These are phyloP conservation scores for Aphelenchoides besseyi DNA, from an alignment of 1,140 invertebrate species.

Conservation along the genomic window DNA sequence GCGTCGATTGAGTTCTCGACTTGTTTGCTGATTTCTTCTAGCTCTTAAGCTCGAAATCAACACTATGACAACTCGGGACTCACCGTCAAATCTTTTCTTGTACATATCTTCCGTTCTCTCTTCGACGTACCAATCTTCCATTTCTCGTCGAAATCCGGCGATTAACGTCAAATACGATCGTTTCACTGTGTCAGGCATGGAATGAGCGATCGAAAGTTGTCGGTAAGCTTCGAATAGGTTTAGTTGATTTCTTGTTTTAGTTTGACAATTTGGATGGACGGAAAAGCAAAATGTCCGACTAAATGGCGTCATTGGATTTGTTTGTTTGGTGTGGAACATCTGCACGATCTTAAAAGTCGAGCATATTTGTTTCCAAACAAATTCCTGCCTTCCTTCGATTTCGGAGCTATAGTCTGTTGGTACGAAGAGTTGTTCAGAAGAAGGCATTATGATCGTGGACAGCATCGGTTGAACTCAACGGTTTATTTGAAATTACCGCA, in stretches of 20 bases:
- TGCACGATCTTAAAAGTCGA: neutral
- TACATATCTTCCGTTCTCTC: neutral
- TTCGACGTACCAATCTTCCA: conserved; percentile 5
- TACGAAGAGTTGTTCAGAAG: neutral
- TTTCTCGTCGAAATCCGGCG: neutral
- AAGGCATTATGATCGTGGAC: neutral
- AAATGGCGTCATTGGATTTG: conserved; percentile 4
- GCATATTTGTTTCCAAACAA: conserved; percentile 5
- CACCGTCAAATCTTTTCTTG: neutral
- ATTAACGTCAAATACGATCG: neutral
- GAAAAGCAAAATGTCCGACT: neutral
- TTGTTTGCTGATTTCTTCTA: neutral
- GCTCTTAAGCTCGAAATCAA: neutral
- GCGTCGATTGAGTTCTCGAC: neutral
- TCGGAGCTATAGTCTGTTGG: conserved; percentile 3
- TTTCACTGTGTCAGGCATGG: conserved; percentile 11
- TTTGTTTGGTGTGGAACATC: conserved; percentile 1
- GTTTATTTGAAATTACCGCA: conserved; percentile 2
- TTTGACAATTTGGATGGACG: neutral
- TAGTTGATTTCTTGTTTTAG: neutral
- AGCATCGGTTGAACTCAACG: neutral
- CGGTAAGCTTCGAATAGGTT: conserved; percentile 16
- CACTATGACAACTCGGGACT: neutral
- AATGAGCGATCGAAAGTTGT: neutral
- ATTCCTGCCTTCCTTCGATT: neutral